Evolutionary conservation across 2,113 vertebrate genomes (phyloP).

Genomic region (Hypomesus transpacificus): DNA sequence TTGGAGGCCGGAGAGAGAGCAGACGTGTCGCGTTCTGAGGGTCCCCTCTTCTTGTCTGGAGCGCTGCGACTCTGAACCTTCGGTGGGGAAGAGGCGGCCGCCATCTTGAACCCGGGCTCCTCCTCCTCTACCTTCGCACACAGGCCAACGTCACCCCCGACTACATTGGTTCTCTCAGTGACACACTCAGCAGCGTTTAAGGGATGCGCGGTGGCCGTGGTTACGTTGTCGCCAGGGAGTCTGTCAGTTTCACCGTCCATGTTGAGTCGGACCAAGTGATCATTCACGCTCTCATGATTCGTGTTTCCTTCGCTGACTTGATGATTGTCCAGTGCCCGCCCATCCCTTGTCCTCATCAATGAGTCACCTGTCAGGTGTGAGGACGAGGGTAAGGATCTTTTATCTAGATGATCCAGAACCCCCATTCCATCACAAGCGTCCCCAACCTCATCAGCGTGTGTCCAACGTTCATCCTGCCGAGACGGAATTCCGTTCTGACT

Average conservation of each 20-base stretch:
- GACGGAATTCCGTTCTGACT: neutral
- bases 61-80: conserved; percentile 1
- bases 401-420: too few species aligned
- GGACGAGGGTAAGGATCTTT: too few species aligned
- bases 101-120: conserved; percentile 15
- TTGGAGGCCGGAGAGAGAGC: conserved; percentile 5
- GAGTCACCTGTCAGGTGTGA: too few species aligned
- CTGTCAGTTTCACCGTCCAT: neutral
- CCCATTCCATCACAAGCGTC: too few species aligned
- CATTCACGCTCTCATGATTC: too few species aligned
- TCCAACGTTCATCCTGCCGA: neutral
- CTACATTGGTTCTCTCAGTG: conserved; percentile 35
- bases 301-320: too few species aligned
- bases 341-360: too few species aligned
- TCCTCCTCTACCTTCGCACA: conserved; percentile 20
- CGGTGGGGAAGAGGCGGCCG: conserved; percentile 1
- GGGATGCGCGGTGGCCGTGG: neutral
- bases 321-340: too few species aligned
- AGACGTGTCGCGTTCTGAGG: neutral
- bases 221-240: neutral
- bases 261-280: neutral
- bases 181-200: conserved; percentile 35
- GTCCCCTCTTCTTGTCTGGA: neutral
- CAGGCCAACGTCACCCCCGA: neutral
- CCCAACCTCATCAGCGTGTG: too few species aligned